These are phyloP conservation scores for Hemibagrus guttatus DNA, from an alignment of 2,797 vertebrate genomes.

Conservation along the genomic window DNA sequence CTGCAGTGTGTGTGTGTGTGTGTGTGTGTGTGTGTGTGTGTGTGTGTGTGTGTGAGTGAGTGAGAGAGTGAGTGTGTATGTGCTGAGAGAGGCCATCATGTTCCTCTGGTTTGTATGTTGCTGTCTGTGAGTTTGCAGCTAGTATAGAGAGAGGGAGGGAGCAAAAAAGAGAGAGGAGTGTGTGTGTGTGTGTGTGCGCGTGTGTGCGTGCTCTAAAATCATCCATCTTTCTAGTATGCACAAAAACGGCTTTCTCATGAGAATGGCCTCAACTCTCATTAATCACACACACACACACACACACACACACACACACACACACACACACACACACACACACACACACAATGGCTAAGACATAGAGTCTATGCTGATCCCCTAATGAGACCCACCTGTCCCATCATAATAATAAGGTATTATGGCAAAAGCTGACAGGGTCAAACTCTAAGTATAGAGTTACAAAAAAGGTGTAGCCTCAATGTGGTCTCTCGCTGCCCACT, in stretches of 20 bases:
- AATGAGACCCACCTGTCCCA: slow-evolving; percentile 16
- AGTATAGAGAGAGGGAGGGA: not conserved
- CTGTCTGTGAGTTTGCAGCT: not conserved
- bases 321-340: not conserved
- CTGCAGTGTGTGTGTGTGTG: not conserved
- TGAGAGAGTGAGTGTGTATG: not conserved
- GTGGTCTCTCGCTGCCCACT: not conserved
- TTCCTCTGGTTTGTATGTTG: slow-evolving; percentile 10
- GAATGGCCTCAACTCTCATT: slow-evolving; percentile 21
- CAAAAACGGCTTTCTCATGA: slow-evolving; percentile 9
- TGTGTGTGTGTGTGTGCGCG: not conserved
- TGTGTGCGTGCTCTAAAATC: not conserved
- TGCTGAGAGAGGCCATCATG: not conserved
- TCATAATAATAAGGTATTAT: not conserved
- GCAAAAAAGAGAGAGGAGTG: not conserved
- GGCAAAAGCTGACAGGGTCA: not conserved
- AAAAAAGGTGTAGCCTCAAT: not conserved
- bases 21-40: not conserved
- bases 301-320: slow-evolving; percentile 15
- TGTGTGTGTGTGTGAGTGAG: not conserved
- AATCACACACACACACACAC: slow-evolving; percentile 20
- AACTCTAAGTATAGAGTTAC: not conserved
- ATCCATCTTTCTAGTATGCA: slow-evolving; percentile 5
- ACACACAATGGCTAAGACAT: not conserved
- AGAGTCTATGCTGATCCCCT: not conserved